A percentile compares a stretch with the other conserved stretches of the same genome.
Evolutionary conservation across 2,888 invertebrate species (phyloP).

Genomic region (Acrobasis suavella): DNA sequence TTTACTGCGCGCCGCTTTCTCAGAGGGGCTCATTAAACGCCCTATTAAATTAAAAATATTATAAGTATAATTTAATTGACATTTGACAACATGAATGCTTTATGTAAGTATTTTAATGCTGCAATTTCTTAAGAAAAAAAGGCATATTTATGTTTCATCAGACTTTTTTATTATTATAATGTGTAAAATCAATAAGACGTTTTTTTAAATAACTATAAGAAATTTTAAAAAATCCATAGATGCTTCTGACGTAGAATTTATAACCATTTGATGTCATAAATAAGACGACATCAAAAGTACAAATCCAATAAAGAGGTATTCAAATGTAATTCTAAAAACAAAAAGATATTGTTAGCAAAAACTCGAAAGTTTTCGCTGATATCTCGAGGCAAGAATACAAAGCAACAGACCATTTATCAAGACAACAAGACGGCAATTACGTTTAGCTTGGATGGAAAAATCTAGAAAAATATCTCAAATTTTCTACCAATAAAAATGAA

Average conservation of each 20-base stretch:
- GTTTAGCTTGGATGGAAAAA: conserved; percentile 5
- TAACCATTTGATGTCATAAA: neutral
- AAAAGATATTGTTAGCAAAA: neutral
- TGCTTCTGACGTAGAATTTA: too few species aligned
- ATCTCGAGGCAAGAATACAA: neutral
- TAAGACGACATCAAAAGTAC: neutral
- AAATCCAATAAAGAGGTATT: neutral
- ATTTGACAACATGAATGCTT: too few species aligned
- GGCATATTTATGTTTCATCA: too few species aligned
- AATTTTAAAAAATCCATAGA: too few species aligned
- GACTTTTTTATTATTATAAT: too few species aligned
- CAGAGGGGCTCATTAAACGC: conserved; percentile 31
- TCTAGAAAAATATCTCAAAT: neutral
- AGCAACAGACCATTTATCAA: conserved; percentile 5
- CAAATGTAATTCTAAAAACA: neutral
- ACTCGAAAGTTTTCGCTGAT: neutral
- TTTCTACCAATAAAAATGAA: neutral
- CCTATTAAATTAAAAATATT: neutral
- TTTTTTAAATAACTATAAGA: too few species aligned
- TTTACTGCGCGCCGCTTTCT: conserved; percentile 42
- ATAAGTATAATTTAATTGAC: too few species aligned
- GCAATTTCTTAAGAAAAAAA: too few species aligned
- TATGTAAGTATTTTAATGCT: too few species aligned
- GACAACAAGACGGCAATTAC: conserved; percentile 5
- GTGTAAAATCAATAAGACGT: too few species aligned